Evolutionary conservation across 2,797 vertebrate genomes (phyloP).

Genomic region (Anableps anableps): DNA sequence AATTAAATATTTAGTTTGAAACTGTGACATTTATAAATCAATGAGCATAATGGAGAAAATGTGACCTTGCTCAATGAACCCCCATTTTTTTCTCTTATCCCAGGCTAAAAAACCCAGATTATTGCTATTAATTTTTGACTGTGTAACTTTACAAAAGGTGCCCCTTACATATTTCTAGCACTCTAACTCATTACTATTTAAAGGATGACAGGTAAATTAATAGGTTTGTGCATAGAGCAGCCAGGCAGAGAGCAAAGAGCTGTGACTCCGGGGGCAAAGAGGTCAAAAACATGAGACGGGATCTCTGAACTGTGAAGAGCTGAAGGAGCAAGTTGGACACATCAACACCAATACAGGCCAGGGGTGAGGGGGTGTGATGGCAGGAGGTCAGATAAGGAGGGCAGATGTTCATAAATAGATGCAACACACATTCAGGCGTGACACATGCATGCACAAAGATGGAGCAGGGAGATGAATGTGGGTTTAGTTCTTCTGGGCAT

Average conservation of each 20-base stretch:
- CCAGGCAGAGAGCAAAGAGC: slow-evolving; percentile 29
- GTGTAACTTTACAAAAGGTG: no score
- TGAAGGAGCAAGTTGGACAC: slow-evolving; percentile 25
- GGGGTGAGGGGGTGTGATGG: slow-evolving; percentile 9
- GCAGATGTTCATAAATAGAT: slow-evolving; percentile 63
- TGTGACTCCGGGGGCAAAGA: slow-evolving; percentile 13
- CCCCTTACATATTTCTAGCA: neutral
- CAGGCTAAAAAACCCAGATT: no score
- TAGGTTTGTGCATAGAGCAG: slow-evolving; percentile 11
- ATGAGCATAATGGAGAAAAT: no score
- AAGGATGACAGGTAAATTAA: neutral
- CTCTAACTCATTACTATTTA: neutral
- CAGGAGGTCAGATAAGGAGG: slow-evolving; percentile 39
- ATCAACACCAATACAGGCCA: slow-evolving; percentile 18
- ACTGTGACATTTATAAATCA: no score
- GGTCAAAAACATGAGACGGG: slow-evolving; percentile 35
- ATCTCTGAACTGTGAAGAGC: slow-evolving; percentile 22
- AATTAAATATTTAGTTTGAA: no score
- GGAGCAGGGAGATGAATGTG: slow-evolving; percentile 20
- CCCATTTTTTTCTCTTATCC: no score
- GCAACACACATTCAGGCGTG: slow-evolving; percentile 31
- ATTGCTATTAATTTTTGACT: no score
- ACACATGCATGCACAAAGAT: slow-evolving; percentile 18
- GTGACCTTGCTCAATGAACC: no score
- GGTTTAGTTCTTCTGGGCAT: slow-evolving; percentile 21